Evolutionary conservation across 1,140 invertebrate species (phyloP).

Genomic region (Archivesica marissinica): DNA sequence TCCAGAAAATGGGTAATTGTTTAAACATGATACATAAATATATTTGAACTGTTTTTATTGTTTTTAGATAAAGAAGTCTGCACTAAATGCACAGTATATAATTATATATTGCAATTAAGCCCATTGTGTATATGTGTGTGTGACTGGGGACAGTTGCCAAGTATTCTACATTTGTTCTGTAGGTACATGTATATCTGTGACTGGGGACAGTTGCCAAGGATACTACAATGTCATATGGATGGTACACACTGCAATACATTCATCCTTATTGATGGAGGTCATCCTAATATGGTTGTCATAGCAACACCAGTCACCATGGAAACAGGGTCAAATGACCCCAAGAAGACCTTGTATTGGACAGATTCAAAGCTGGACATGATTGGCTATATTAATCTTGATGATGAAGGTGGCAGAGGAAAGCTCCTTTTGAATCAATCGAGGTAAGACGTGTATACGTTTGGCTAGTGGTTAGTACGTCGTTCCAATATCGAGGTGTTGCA

Average conservation of each 20-base stretch:
- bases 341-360: constrained; percentile 26
- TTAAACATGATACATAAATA: too few relatives aligned
- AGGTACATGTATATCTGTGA: constrained; percentile 25
- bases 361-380: constrained; percentile 19
- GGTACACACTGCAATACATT: neutral
- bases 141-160: too few relatives aligned
- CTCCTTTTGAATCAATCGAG: neutral
- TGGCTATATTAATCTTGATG: neutral
- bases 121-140: too few relatives aligned
- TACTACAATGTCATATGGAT: constrained; percentile 10
- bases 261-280: constrained; percentile 15
- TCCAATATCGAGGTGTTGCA: too few relatives aligned
- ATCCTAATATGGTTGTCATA: constrained; percentile 43
- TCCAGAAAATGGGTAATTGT: too few relatives aligned
- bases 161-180: too few relatives aligned
- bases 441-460: neutral
- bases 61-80: too few relatives aligned
- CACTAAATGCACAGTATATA: too few relatives aligned
- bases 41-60: too few relatives aligned
- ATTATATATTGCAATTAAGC: too few relatives aligned
- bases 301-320: constrained; percentile 2
- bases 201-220: constrained; percentile 1
- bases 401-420: neutral
- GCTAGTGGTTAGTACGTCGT: too few relatives aligned
- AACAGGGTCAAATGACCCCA: neutral